Conservation (phyloP, 2,888 invertebrate species). For the Molanna angustata region DNA sequence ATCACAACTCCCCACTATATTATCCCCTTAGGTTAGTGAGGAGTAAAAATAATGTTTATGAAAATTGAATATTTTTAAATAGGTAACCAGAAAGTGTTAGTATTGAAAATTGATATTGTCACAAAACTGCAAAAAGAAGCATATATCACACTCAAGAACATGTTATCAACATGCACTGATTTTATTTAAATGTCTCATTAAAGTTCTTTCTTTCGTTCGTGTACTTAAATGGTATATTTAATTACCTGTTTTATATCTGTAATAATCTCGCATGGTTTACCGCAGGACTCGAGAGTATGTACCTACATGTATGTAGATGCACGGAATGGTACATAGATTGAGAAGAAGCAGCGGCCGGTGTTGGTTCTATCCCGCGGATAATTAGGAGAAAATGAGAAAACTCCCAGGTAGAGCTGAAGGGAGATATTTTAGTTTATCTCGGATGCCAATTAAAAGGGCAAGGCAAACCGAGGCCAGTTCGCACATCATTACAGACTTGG, state of each 20-base stretch:
- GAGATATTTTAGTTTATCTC: constrained; percentile 28
- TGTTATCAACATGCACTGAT: background rate
- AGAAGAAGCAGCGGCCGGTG: background rate
- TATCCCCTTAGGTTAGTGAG: too few species aligned
- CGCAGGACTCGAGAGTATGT: background rate
- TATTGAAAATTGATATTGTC: too few species aligned
- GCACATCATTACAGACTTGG: constrained; percentile 15
- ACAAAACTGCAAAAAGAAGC: too few species aligned
- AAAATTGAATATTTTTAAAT: too few species aligned
- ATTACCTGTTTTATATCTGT: constrained; percentile 25
- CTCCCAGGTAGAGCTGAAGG: too few species aligned
- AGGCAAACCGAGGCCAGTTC: constrained; percentile 21
- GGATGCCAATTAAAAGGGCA: constrained; percentile 28
- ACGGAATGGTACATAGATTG: background rate
- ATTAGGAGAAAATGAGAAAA: constrained; percentile 24
- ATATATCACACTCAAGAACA: background rate
- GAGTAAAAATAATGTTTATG: too few species aligned
- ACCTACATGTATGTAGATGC: background rate
- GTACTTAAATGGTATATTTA: constrained; percentile 17
- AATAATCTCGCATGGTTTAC: constrained; percentile 16
- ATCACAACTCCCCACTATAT: too few species aligned
- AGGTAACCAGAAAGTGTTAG: too few species aligned
- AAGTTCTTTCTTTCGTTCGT: constrained; percentile 5
- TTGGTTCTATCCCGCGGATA: constrained; percentile 8
- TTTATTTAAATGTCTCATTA: constrained; percentile 25